Evolutionary conservation across 1,140 invertebrate genomes (phyloP).

Genomic region (Drosophila dunni): DNA sequence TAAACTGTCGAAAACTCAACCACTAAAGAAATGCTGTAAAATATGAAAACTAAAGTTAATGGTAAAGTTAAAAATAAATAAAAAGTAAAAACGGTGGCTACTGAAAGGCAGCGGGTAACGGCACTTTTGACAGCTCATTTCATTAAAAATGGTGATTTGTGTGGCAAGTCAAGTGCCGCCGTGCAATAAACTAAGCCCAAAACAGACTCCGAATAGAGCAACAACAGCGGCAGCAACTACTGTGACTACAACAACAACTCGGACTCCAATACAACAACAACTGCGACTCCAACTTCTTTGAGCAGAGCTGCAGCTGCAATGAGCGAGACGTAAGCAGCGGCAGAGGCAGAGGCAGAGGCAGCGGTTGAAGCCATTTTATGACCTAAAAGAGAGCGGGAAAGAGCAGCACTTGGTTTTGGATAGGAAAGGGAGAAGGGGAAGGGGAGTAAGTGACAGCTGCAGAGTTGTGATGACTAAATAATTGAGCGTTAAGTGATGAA

Average conservation of each 20-base stretch:
- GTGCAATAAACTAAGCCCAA: slow-evolving; percentile 40
- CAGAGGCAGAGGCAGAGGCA: neutral
- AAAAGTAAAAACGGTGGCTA: slow-evolving; percentile 21
- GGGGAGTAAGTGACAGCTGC: neutral
- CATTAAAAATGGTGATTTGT: slow-evolving; percentile 70
- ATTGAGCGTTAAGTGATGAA: neutral
- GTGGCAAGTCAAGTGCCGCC: slow-evolving; percentile 41
- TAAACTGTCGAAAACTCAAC: slow-evolving; percentile 14
- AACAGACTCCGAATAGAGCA: slow-evolving; percentile 1
- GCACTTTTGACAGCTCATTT: slow-evolving; percentile 58
- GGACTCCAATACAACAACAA: neutral
- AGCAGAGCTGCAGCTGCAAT: neutral
- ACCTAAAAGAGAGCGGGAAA: slow-evolving; percentile 1
- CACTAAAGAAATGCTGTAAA: slow-evolving; percentile 27
- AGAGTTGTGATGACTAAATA: slow-evolving; percentile 2
- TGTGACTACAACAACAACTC: too few species aligned
- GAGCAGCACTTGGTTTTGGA: too few species aligned
- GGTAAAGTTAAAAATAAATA: slow-evolving; percentile 1
- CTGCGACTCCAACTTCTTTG: too few species aligned
- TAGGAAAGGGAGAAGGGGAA: too few species aligned
- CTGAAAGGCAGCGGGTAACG: slow-evolving; percentile 31
- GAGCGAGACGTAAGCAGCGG: neutral
- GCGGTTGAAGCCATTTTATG: slow-evolving; percentile 41
- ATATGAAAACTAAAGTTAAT: slow-evolving; percentile 3
- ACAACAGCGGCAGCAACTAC: neutral